Base-by-base conservation (phyloP, 2,888 invertebrate genomes). In the Cyclophora punctaria region DNA sequence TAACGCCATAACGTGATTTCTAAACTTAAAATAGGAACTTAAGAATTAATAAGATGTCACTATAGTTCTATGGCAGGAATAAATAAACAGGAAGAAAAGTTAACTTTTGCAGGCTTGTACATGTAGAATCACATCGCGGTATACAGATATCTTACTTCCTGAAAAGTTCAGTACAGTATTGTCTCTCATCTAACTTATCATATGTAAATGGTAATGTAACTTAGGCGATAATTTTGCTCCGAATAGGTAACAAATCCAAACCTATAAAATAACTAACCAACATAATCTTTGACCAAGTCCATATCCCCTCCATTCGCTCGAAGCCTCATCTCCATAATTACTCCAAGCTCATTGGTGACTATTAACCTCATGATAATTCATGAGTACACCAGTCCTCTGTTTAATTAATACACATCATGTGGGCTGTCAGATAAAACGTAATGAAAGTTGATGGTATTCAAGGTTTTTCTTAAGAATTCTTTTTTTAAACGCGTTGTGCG, bases 301-400 rank as follows among this genome's bases (percentile, higher is more conserved):
- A 58, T 52, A 58, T 66, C 73, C 72, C 78, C 75, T 69, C 73
- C 66, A 66, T 61, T 66, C 65, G 75, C 78, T 76, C 80, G 74
- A 64, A 71, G 69, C 69, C 76, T 81, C 83, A 86, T 88, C 86
- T 87, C 84, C 87, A 87, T 88, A 87, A 88, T 86, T 81, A 86
- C 84, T 83, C 80, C 71, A 75, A 80, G 83, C 86, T 81, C 86
- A 88, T 86, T 87, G 86, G 85, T 83, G 83, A 86, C 87, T 86
- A 83, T 86, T 85, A 86, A 84, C 80, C 83, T 86, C 79, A 80
- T 80, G 80, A 80, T 86, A 85, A 85, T 82, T 82, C 84, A 79
- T 81, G 81, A 77, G 78, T 71, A 67, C 67, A 64, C 66, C 70
- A 55, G 65, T 62, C 69, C 74, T 72, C 67, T 71, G 71, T 79